phyloP scores from a whole-genome alignment of 2,797 vertebrate genomes.

The Malurus leucopterus region DNA sequence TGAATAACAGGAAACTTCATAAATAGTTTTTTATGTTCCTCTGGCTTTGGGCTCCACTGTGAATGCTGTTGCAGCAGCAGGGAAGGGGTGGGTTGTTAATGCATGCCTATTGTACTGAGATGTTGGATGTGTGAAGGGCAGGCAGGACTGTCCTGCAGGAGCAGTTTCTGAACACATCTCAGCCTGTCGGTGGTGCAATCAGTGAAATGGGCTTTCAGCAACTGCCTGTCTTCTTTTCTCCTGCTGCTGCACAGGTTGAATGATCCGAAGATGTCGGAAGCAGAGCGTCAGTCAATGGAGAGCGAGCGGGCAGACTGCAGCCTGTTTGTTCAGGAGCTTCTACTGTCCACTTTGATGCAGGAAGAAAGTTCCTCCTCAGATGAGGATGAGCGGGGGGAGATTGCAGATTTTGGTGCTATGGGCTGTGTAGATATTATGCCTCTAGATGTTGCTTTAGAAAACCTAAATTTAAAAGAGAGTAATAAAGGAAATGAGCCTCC shows the following conservation, averaged over 20 bases:
- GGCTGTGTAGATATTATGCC: slow-evolving; percentile 99
- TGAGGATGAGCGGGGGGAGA: slow-evolving; percentile 92
- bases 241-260: slow-evolving; percentile 81
- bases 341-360: slow-evolving; percentile 92
- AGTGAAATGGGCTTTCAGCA: background rate
- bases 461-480: slow-evolving; percentile 96
- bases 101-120: no score
- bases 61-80: background rate
- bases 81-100: background rate
- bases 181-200: fast-evolving
- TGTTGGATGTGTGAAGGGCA: fast-evolving
- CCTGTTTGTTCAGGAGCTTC: slow-evolving; percentile 96
- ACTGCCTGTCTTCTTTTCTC: background rate
- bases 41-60: fast-evolving
- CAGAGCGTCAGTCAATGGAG: slow-evolving; percentile 92
- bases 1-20: background rate
- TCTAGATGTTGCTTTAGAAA: slow-evolving; percentile 98
- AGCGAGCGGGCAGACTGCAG: slow-evolving; percentile 93
- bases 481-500: slow-evolving; percentile 95
- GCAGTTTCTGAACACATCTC: background rate
- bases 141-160: background rate
- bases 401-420: slow-evolving; percentile 98
- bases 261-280: slow-evolving; percentile 96
- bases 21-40: background rate
- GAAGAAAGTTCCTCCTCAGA: slow-evolving; percentile 97